Evolutionary conservation across 1,140 invertebrate genomes (phyloP), one percentile per base, ranked within the genome.

Genomic region (Charaxes varanes): DNA sequence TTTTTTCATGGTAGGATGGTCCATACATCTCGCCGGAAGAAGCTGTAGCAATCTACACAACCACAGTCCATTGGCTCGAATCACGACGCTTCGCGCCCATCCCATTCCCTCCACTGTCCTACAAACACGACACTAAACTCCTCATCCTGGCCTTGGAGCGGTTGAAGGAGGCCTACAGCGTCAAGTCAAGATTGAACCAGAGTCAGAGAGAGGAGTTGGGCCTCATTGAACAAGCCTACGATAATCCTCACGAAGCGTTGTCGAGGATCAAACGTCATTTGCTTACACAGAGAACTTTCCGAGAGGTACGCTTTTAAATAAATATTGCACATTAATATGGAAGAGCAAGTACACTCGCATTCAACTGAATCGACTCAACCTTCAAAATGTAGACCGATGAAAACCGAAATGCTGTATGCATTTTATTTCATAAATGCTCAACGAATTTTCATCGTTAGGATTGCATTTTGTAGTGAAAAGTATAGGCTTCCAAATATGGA

Each of bases 21-120:
- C 98, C 98, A 0, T 99, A 99, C 84, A 98, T 99, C 53, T 97
- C 96, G 6, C 96, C 98, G 2, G 98, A 99, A 81, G 98, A 99
- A 89, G 98, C 97, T 16, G 98, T 99, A 26, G 98, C 98, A 10
- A 99, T 99, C 67, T 99, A 99, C 70, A 99, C 98, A 1, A 99
- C 98, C 0, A 99, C 97, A 2, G 98, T 99, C 0, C 98, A 99
- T 86, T 99, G 98, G 98, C 85, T 99, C 7, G 98, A 99, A 73
- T 98, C 96, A 0, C 87, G 98, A 28, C 88, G 97, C 50, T 99
- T 99, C 86, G 97, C 97, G 0, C 98, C 98, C 0, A 99, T 99
- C 62, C 98, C 97, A 0, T 99, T 99, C 85, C 98, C 98, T 6
- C 98, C 98, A 0, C 87, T 99, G 0, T 99, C 97, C 0, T 99